phyloP scores from a whole-genome alignment of 1,140 invertebrate genomes.

The Holcopasites calliopsidis region DNA sequence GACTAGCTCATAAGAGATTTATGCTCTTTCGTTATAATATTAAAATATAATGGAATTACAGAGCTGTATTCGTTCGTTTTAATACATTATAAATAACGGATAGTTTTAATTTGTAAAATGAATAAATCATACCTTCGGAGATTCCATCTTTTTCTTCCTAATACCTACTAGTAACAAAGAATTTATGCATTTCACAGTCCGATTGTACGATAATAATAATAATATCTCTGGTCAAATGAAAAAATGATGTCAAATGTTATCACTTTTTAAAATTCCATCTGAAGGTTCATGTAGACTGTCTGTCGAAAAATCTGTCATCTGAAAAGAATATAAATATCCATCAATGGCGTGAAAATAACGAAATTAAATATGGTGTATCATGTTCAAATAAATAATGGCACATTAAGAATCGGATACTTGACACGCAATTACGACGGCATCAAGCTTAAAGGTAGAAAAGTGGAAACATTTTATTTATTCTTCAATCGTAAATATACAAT shows the following conservation, averaged over 20 bases:
- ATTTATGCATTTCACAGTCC: constrained; percentile 1
- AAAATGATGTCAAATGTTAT: background rate
- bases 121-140: constrained; percentile 40
- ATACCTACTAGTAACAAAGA: constrained; percentile 16
- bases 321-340: constrained; percentile 55
- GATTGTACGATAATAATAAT: constrained; percentile 34
- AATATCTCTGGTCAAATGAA: constrained; percentile 10
- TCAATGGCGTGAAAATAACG: too few species aligned
- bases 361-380: too few species aligned
- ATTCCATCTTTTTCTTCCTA: constrained; percentile 11
- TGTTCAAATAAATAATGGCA: background rate
- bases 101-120: constrained; percentile 12
- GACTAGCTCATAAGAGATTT: constrained; percentile 28
- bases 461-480: constrained; percentile 60
- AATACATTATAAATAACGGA: background rate
- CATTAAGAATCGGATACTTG: constrained; percentile 10
- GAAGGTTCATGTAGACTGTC: constrained; percentile 32
- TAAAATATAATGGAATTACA: constrained; percentile 1
- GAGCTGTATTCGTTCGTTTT: background rate
- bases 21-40: background rate
- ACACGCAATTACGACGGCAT: too few species aligned
- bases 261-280: constrained; percentile 36
- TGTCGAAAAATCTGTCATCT: constrained; percentile 50
- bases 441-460: too few species aligned
- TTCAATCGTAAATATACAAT: constrained; percentile 54